Evolutionary conservation across 2,797 vertebrate species (phyloP).

Genomic region (Falco naumanni): DNA sequence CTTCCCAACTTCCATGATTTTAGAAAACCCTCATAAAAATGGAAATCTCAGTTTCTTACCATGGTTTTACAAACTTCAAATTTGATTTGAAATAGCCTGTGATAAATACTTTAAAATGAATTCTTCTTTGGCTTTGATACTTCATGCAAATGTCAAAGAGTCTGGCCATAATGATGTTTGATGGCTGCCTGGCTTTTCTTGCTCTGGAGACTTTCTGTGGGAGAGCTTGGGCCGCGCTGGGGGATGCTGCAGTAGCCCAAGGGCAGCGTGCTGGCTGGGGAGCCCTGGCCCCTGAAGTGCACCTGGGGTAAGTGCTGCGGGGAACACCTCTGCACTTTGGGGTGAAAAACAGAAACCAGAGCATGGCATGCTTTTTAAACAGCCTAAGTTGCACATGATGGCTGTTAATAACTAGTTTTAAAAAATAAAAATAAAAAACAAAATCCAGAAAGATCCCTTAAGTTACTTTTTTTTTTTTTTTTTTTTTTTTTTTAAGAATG

Average conservation of each 20-base stretch:
- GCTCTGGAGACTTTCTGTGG: not conserved
- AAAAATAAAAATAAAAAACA: not conserved
- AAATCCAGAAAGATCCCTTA: not conserved
- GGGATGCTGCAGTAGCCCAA: accelerated
- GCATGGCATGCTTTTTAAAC: not conserved
- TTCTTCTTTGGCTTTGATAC: slow-evolving; percentile 30
- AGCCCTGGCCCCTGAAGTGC: not conserved
- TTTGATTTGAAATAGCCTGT: not conserved
- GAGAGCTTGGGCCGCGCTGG: not conserved
- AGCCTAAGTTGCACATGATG: accelerated
- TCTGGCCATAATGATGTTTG: not conserved
- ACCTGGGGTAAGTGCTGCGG: not conserved
- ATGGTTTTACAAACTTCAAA: not conserved
- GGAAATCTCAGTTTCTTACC: not conserved
- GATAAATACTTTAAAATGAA: slow-evolving; percentile 4
- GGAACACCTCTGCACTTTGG: not conserved
- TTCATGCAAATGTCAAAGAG: not conserved
- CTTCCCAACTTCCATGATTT: not conserved
- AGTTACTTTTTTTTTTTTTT: not conserved
- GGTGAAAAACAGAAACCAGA: not conserved
- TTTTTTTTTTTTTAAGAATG: not conserved
- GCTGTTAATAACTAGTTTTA: not conserved
- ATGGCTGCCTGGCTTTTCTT: not conserved
- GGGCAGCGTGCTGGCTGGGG: not conserved
- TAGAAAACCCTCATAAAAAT: not conserved